Evolutionary conservation across 2,113 vertebrate genomes (phyloP).

Genomic region (Chaenogobius annularis): DNA sequence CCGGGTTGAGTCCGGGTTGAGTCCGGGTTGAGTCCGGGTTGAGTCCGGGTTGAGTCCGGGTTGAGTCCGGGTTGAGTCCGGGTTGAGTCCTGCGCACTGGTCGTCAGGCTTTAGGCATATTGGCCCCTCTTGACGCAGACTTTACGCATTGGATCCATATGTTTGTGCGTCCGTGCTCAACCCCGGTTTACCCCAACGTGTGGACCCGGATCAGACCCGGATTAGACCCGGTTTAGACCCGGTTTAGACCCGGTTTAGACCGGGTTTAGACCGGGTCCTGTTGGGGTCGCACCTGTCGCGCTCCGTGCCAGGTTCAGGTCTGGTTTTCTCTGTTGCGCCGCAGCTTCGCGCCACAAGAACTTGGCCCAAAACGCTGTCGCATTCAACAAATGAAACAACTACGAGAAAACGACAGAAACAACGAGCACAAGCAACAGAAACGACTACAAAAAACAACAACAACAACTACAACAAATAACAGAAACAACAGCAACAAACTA

Average conservation of each 20-base stretch:
- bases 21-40: neutral
- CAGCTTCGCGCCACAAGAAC: neutral
- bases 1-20: neutral
- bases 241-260: neutral
- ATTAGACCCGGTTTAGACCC: neutral
- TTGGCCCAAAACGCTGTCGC: neutral
- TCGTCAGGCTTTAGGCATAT: neutral
- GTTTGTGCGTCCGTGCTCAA: neutral
- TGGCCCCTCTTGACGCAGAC: neutral
- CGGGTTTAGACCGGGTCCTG: neutral
- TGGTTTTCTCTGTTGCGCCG: neutral
- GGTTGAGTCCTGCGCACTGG: neutral
- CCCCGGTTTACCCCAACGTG: too few species aligned
- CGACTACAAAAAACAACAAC: too few species aligned
- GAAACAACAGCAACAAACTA: too few species aligned
- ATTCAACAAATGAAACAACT: neutral
- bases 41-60: neutral
- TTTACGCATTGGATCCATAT: neutral
- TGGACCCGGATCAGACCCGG: neutral
- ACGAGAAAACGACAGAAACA: neutral
- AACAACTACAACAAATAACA: too few species aligned
- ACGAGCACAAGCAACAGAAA: too few species aligned
- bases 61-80: neutral
- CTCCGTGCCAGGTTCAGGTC: neutral
- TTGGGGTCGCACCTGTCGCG: neutral